Conservation (phyloP, 2,888 invertebrate species). For the Zaprionus lineosus region DNA sequence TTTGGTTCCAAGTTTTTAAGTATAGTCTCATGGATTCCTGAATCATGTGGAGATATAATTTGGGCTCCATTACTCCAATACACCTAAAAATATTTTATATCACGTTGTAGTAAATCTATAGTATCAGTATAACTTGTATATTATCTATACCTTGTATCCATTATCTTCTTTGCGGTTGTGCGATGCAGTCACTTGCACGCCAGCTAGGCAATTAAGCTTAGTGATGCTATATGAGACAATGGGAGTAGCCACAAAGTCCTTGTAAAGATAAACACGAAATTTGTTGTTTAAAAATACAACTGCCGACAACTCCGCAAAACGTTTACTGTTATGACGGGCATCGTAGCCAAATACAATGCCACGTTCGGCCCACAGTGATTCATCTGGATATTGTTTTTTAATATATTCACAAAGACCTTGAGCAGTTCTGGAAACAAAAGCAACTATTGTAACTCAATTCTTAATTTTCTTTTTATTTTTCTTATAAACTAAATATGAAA, state of each 20-base stretch:
- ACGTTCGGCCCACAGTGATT: slow-evolving; percentile 83
- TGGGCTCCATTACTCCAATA: slow-evolving; percentile 98
- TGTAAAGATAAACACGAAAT: slow-evolving; percentile 92
- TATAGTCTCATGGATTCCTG: slow-evolving; percentile 91
- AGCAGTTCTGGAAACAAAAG: slow-evolving; percentile 85
- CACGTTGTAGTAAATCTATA: background rate
- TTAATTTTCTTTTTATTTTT: background rate
- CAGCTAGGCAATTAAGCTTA: slow-evolving; percentile 89
- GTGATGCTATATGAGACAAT: slow-evolving; percentile 94
- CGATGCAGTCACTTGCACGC: slow-evolving; percentile 97
- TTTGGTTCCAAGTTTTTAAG: slow-evolving; percentile 90
- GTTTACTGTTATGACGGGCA: slow-evolving; percentile 94
- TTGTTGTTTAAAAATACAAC: slow-evolving; percentile 90
- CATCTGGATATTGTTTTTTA: slow-evolving; percentile 84
- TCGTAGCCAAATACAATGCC: slow-evolving; percentile 96
- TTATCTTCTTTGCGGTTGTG: slow-evolving; percentile 98
- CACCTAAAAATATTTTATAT: slow-evolving; percentile 83
- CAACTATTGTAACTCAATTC: background rate
- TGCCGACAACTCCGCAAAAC: slow-evolving; percentile 91
- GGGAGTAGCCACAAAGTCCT: slow-evolving; percentile 93
- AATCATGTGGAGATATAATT: slow-evolving; percentile 96
- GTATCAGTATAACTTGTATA: background rate
- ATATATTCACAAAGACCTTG: slow-evolving; percentile 94
- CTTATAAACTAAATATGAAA: slow-evolving; percentile 1
- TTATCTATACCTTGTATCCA: slow-evolving; percentile 95